Percentiles rank a stretch among this genome's conserved stretches.
These are phyloP conservation scores for Cathartes aura DNA, from an alignment of 2,113 vertebrate species.

Conservation along the genomic window DNA sequence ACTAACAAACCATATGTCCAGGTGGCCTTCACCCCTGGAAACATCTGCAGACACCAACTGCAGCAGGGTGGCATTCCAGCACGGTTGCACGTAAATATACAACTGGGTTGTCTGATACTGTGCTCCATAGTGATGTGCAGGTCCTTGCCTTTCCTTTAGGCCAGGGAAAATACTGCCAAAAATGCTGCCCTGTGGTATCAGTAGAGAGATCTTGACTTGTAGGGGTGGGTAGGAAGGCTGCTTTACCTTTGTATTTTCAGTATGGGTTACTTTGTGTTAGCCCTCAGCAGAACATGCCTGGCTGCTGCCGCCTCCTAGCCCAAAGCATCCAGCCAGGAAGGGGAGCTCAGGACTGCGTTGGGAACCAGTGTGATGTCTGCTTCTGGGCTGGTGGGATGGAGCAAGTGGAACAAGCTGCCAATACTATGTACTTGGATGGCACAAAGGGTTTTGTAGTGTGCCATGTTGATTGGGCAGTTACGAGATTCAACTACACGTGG, in stretches of 20 bases:
- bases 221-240: background rate
- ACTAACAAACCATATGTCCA: background rate
- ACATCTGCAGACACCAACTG: background rate
- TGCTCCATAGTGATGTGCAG: rapidly evolving
- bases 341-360: rapidly evolving
- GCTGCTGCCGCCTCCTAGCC: background rate
- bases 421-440: background rate
- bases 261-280: background rate
- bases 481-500: background rate
- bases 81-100: rapidly evolving
- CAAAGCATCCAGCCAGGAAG: background rate
- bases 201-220: background rate
- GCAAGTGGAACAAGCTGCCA: background rate
- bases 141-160: background rate
- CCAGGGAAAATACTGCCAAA: background rate
- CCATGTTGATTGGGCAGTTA: rapidly evolving
- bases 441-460: background rate
- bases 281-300: background rate
- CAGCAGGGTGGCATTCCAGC: background rate
- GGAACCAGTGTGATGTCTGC: background rate
- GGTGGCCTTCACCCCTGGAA: background rate
- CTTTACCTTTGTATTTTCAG: background rate
- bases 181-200: background rate
- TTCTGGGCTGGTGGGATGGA: background rate
- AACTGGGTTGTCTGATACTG: background rate